phyloP scores from a whole-genome alignment of 1,140 invertebrate species.

The Paraescarpia echinospica region DNA sequence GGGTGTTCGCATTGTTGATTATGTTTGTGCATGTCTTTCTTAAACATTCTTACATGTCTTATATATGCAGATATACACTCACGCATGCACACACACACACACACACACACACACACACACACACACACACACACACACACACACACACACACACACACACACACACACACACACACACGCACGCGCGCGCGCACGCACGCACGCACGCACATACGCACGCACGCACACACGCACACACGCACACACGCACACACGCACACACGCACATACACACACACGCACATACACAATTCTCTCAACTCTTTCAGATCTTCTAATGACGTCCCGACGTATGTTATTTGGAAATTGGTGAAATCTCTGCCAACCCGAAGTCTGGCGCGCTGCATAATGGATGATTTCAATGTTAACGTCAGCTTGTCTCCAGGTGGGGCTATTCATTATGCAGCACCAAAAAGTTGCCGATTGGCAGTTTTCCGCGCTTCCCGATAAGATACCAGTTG shows the following conservation, averaged over 20 bases:
- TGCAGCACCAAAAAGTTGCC: background rate
- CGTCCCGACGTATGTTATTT: background rate
- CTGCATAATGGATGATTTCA: background rate
- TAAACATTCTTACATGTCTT: too few species aligned
- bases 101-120: background rate
- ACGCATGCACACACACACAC: too few species aligned
- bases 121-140: background rate
- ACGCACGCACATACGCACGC: background rate
- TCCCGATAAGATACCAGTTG: background rate
- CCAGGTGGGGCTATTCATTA: background rate
- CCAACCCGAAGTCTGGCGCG: background rate
- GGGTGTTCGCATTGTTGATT: too few species aligned
- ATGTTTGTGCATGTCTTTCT: too few species aligned
- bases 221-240: background rate
- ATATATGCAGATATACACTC: too few species aligned
- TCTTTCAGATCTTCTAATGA: background rate
- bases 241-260: too few species aligned
- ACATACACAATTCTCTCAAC: background rate
- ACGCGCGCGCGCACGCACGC: background rate
- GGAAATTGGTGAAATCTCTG: background rate
- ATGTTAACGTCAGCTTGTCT: background rate
- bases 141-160: background rate
- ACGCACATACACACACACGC: too few species aligned
- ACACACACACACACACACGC: background rate
- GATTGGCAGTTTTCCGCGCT: background rate